A percentile compares a stretch with the other conserved stretches of the same genome.
Evolutionary conservation across 2,113 vertebrate genomes (phyloP).

Genomic region (Paracanthobrama guichenoti): DNA sequence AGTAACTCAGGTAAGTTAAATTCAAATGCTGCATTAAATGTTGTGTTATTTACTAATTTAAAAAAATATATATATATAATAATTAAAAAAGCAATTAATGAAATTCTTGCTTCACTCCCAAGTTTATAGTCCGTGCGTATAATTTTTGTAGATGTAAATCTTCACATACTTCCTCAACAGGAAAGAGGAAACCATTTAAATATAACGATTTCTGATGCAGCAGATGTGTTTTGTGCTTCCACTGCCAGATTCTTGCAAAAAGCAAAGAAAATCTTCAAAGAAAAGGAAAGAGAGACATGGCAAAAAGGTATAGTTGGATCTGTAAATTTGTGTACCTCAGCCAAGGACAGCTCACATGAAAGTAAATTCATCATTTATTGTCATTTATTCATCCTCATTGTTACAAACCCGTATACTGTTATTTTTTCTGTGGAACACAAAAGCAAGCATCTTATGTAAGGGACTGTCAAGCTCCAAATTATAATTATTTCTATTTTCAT

Average conservation of each 20-base stretch:
- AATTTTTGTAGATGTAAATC: too few species aligned
- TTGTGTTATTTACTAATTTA: neutral
- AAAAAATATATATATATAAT: too few species aligned
- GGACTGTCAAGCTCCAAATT: neutral
- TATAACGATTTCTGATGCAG: neutral
- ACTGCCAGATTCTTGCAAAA: conserved; percentile 72
- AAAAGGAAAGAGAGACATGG: conserved; percentile 84
- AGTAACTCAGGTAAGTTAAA: conserved; percentile 76
- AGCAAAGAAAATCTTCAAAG: conserved; percentile 81
- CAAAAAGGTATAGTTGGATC: conserved; percentile 79
- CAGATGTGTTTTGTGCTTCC: conserved; percentile 14
- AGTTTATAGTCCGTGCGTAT: neutral
- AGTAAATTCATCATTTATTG: too few species aligned
- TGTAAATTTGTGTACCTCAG: neutral
- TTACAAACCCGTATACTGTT: neutral
- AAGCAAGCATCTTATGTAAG: neutral
- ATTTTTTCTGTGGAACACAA: neutral
- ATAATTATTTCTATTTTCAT: too few species aligned
- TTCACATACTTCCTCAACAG: neutral
- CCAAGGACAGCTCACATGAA: neutral
- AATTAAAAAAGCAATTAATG: too few species aligned
- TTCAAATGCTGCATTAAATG: neutral
- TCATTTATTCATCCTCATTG: neutral
- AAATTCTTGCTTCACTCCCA: too few species aligned
- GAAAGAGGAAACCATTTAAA: neutral